Evolutionary conservation across 2,113 vertebrate genomes (phyloP).

Genomic region (Malurus melanocephalus): DNA sequence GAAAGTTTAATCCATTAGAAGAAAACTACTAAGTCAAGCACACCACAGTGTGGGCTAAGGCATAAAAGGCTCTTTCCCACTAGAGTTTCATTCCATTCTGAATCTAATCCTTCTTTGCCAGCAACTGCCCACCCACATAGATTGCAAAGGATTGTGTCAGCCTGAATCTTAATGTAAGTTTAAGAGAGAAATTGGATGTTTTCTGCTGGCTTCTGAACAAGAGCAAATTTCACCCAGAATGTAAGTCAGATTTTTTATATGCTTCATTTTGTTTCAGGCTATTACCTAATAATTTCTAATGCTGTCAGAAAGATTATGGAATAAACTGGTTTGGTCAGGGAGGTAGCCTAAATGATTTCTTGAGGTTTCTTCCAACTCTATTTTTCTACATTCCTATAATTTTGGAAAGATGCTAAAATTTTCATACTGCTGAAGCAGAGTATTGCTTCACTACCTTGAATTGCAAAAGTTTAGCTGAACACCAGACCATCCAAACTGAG

Average conservation of each 20-base stretch:
- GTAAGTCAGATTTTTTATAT: not conserved
- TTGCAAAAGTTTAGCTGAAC: not conserved
- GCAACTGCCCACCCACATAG: not conserved
- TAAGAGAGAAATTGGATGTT: not conserved
- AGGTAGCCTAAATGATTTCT: not conserved
- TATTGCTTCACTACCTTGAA: not conserved
- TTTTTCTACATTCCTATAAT: not conserved
- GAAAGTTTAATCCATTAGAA: not conserved
- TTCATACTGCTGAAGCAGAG: not conserved
- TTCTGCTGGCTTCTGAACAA: not conserved
- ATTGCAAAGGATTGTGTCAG: not conserved
- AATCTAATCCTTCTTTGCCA: not conserved
- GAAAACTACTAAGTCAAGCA: not conserved
- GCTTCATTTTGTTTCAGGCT: not conserved
- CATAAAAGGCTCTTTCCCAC: not conserved
- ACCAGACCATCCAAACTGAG: not conserved
- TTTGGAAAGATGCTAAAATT: not conserved
- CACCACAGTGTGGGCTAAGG: not conserved
- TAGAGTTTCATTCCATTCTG: not conserved
- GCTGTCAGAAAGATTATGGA: not conserved
- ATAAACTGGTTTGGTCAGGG: not conserved
- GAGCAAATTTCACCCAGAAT: not conserved
- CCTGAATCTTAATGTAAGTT: not conserved
- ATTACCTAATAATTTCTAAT: not conserved
- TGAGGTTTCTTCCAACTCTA: not conserved